Evolutionary conservation across 2,797 vertebrate genomes (phyloP), one percentile per base, ranked within the genome.

Genomic region (Pagetopsis macropterus): DNA sequence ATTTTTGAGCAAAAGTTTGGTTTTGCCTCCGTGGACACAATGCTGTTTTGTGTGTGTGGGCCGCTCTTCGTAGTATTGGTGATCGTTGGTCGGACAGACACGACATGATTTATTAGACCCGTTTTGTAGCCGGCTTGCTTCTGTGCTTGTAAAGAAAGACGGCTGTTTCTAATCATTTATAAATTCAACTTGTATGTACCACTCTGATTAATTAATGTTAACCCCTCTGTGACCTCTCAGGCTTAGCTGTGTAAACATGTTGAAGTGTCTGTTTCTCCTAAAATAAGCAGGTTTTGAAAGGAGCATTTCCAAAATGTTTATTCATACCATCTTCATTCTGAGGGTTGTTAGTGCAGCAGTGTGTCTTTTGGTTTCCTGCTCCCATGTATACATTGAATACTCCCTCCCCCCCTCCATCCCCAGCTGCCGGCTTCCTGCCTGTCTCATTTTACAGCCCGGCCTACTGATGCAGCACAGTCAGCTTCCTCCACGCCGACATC

Each of bases 381-480:
- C 68, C 48, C 63, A 56, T 79, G 23, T 63, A 51, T 60, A 51
- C 59, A 62, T 60, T 76, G 23, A 70, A 65, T 58, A 51, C 71
- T 17, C 58, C 76, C 44, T 27, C 23, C 23, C 23, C 23, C 23
- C 23, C 23, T 14, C 62, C 72, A 72, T 78, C 81, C 88, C 52
- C 50, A 77, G 77, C 84, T 79, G 75, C 83, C 64, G 72, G 64
- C 87, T 85, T 89, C 87, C 84, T 87, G 70, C 75, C 65, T 41
- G 85, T 90, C 90, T 94, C 93, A 88, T 91, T 89, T 94, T 94
- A 93, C 93, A 91, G 86, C 78, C 79, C 21, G 74, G 72, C 70
- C 89, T 65, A 91, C 90, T 91, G 90, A 93, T 92, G 88, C 85
- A 87, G 89, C 83, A 71, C 80, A 75, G 87, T 92, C 86, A 79